These are phyloP conservation scores for Leptoteleia sp. DNA, from an alignment of 1,140 invertebrate species.

Conservation along the genomic window DNA sequence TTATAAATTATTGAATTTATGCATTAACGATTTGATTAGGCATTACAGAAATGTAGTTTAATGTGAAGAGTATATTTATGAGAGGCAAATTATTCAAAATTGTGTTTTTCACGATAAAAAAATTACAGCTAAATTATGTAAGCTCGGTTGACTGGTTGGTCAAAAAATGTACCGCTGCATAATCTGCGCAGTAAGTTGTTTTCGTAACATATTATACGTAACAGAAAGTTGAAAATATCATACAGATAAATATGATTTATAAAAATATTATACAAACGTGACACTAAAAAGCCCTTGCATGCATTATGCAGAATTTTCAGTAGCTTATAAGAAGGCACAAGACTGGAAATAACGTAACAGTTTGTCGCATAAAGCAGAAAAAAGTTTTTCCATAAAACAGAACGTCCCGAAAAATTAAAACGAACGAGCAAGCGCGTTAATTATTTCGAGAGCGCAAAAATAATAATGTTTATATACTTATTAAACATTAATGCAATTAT, in stretches of 20 bases:
- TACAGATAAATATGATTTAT: constrained; percentile 59
- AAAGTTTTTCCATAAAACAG: constrained; percentile 21
- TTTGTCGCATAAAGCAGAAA: constrained; percentile 20
- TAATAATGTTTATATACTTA: too few relatives aligned
- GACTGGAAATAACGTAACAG: constrained; percentile 23
- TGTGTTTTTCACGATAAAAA: constrained; percentile 23
- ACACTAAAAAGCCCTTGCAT: constrained; percentile 41
- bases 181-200: constrained; percentile 16
- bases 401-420: not conserved
- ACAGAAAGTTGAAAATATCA: constrained; percentile 42
- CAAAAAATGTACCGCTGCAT: constrained; percentile 36
- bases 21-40: constrained; percentile 8
- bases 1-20: constrained; percentile 2
- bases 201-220: constrained; percentile 39
- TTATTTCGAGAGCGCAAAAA: too few relatives aligned
- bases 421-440: too few relatives aligned
- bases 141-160: constrained; percentile 28
- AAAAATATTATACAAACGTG: constrained; percentile 54
- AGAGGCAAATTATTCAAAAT: constrained; percentile 32
- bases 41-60: too few relatives aligned
- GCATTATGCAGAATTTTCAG: constrained; percentile 39
- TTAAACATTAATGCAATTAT: too few relatives aligned
- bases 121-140: constrained; percentile 36
- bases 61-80: too few relatives aligned
- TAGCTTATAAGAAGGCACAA: constrained; percentile 20